phyloP scores from a whole-genome alignment of 2,888 invertebrate genomes.

The Mechanitis messenoides region DNA sequence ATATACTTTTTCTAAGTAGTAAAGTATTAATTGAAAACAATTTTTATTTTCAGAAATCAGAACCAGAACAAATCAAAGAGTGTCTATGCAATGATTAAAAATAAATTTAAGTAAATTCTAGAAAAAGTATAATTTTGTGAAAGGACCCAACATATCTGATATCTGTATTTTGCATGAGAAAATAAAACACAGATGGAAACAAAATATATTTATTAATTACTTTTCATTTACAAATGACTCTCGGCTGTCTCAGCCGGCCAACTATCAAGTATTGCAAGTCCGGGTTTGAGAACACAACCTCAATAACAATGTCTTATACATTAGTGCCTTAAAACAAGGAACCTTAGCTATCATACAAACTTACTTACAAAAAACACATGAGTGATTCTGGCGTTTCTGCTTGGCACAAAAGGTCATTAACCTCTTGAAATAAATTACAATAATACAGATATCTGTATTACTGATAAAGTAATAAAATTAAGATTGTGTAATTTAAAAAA shows the following conservation, averaged over 20 bases:
- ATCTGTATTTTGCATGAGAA: slow-evolving; percentile 6
- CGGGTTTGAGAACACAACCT: slow-evolving; percentile 57
- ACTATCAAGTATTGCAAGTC: slow-evolving; percentile 51
- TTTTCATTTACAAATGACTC: slow-evolving; percentile 60
- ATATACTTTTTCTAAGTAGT: too few relatives aligned
- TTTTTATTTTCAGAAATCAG: slow-evolving; percentile 12
- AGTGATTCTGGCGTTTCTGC: slow-evolving; percentile 26
- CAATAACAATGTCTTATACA: slow-evolving; percentile 53
- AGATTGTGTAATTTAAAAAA: too few relatives aligned
- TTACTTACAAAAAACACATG: slow-evolving; percentile 40
- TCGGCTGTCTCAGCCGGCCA: slow-evolving; percentile 50
- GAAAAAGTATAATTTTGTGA: too few relatives aligned
- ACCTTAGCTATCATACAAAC: slow-evolving; percentile 56
- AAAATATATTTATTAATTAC: slow-evolving; percentile 74
- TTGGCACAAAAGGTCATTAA: neutral
- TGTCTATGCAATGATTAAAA: slow-evolving; percentile 16
- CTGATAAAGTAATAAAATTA: too few relatives aligned
- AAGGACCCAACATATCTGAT: too few relatives aligned
- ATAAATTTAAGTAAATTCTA: neutral
- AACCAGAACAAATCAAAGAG: slow-evolving; percentile 13
- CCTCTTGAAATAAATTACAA: neutral
- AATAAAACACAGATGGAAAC: slow-evolving; percentile 51
- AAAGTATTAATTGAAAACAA: neutral
- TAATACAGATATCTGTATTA: neutral
- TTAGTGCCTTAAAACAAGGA: slow-evolving; percentile 66